phyloP scores from a whole-genome alignment of 2,888 invertebrate genomes.

The Phyllotreta striolata region DNA sequence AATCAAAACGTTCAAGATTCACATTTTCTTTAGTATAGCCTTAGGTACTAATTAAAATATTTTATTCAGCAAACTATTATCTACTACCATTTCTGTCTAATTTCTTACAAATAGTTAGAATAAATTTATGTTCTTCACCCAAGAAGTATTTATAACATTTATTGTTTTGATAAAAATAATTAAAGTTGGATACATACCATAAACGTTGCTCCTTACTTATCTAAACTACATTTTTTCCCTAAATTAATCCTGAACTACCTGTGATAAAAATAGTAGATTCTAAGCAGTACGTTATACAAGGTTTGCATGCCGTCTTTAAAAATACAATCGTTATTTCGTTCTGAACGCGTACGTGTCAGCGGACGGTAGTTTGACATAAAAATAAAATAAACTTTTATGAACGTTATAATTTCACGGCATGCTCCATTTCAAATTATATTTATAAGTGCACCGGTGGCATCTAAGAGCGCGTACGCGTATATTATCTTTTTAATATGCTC shows the following conservation, averaged over 20 bases:
- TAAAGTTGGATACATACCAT: too few species aligned
- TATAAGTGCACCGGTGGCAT: slow-evolving; percentile 16
- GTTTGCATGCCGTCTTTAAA: background rate
- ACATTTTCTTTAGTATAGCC: background rate
- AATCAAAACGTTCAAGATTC: too few species aligned
- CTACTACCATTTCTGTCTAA: too few species aligned
- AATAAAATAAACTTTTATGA: slow-evolving; percentile 23
- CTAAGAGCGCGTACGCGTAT: background rate
- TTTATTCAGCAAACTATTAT: too few species aligned
- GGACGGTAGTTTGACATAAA: slow-evolving; percentile 12
- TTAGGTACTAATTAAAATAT: background rate
- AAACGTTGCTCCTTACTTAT: background rate
- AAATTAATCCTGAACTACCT: too few species aligned
- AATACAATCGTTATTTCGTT: slow-evolving; percentile 8
- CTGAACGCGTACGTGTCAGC: slow-evolving; percentile 8
- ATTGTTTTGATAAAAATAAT: too few species aligned
- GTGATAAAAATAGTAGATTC: too few species aligned
- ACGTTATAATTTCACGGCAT: slow-evolving; percentile 16
- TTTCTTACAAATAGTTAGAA: too few species aligned
- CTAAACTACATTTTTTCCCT: too few species aligned
- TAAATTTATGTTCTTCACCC: too few species aligned
- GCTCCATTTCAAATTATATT: slow-evolving; percentile 20
- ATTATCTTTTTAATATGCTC: slow-evolving; percentile 13
- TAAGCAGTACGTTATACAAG: too few species aligned
- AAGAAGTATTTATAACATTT: too few species aligned